Percentiles rank a stretch among this genome's conserved stretches.
These are phyloP conservation scores for Rhorus exstirpatorius DNA, from an alignment of 2,888 invertebrate genomes.

Conservation along the genomic window DNA sequence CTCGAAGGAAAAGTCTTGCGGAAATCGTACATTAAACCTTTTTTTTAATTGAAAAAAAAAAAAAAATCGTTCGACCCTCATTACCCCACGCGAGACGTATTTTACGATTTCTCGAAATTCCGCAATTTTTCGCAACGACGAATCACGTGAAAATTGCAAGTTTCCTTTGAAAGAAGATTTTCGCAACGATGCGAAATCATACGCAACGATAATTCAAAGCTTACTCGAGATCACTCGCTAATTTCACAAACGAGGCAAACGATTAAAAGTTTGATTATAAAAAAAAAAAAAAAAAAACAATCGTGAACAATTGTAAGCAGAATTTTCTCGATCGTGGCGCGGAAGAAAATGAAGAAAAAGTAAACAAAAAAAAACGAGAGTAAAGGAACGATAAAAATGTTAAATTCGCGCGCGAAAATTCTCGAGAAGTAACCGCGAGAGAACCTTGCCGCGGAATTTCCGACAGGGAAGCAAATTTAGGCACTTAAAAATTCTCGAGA, in stretches of 20 bases:
- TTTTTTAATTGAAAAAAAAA: too few species aligned
- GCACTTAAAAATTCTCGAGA: constrained; percentile 13
- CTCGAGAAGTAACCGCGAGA: background rate
- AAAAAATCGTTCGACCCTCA: too few species aligned
- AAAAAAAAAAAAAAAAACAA: background rate
- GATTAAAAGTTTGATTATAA: too few species aligned
- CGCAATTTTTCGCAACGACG: constrained; percentile 8
- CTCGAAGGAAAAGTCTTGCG: too few species aligned
- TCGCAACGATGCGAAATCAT: constrained; percentile 37
- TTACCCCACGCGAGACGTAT: background rate
- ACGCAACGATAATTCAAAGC: constrained; percentile 31
- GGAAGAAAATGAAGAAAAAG: background rate
- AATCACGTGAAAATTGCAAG: constrained; percentile 25
- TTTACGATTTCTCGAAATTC: background rate
- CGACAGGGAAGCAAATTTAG: constrained; percentile 28
- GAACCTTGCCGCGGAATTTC: constrained; percentile 48
- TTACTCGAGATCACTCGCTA: too few species aligned
- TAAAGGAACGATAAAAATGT: constrained; percentile 7
- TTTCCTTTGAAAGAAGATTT: constrained; percentile 14
- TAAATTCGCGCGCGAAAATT: background rate
- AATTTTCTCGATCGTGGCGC: background rate
- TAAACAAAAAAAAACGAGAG: background rate
- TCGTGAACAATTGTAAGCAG: too few species aligned
- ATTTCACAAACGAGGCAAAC: background rate
- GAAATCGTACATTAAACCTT: too few species aligned